Evolutionary conservation across 2,113 vertebrate genomes (phyloP), one percentile per base, ranked within the genome.

Genomic region (Larimichthys polyactis): DNA sequence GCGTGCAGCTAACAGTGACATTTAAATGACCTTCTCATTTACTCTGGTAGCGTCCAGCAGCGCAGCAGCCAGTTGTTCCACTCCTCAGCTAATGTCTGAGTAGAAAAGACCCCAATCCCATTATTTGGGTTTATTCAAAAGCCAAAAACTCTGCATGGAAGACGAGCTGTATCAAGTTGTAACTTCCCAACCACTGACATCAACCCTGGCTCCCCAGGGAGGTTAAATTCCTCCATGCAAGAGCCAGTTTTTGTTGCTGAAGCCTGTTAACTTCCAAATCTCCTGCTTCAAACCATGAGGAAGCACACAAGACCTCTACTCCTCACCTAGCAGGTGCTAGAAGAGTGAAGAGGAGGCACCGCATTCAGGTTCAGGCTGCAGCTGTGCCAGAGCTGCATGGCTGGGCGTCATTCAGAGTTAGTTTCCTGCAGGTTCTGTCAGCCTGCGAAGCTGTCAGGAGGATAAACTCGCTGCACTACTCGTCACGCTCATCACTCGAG

Each of bases 181-280:
- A 46, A 62, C 54, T 49, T 55, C 46, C 40, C 20, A 76, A 58
- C 58, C 14, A 8, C 57, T 74, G 65, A 82, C 71, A 81, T 78
- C 63, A 83, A 48, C n/a, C 2, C 19, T 52, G 66, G 72, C 73
- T 69, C 66, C 43, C 29, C 15, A 10, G 17, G 58, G 51, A 66
- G 36, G 46, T 82, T 44, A 54, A 43, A 55, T 80, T 82, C 81
- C 66, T 62, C 55, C 66, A 69, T 60, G 16, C 16, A 19, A 58
- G 48, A 85, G 66, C 29, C 43, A 73, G 46, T 54, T 29, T 74
- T 24, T 71, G 55, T 78, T 68, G 74, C 71, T 49, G 69, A 24
- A 73, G 48, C 43, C 66, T 80, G 16, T 40, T 40, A 29, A 75
- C 71, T 80, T 72, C 65, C 66, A 79, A 78, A 80, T 46, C 48